Evolutionary conservation across 2,888 invertebrate genomes (phyloP), one percentile per base, ranked within the genome.

Genomic region (Beris chalybata): DNA sequence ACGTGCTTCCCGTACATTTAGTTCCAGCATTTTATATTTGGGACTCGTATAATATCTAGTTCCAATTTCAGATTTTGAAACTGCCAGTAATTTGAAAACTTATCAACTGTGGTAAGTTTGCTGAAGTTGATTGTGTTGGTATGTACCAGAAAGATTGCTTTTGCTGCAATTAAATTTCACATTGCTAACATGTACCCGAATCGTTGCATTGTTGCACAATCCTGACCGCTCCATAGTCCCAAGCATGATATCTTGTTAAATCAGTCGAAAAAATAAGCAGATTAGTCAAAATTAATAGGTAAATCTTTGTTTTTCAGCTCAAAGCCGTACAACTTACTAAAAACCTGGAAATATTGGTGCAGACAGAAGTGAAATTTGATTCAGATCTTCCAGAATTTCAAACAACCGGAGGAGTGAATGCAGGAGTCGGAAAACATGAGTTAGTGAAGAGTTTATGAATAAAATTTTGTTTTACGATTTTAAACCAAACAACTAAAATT

Each of bases 341-440:
- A 70, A 82, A 87, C 53, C 85, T 93, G 74, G 82, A 87, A 73
- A 85, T 93, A 13, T 81, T 92, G 9, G 87, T 91, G 74, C 89
- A 93, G 75, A 90, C 90, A 12, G 86, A 87, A 70, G 94, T 97
- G 0, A 90, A 92, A 72, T 97, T 95, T 82, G 96, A 97, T 81
- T 87, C 86, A 70, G 95, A 96, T 77, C 83, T 97, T 29, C 95
- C 96, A n/a, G 95, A 97, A 81, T 97, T 92, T 80, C 84, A 85
- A 68, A 86, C 86, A 0, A 80, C 81, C 1, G 86, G 86, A 0
- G 87, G 87, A 0, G 85, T 83, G 69, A 81, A 85, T 70, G 77
- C 82, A 0, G 84, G 84, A 1, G 75, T 78, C 22, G 81, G 81
- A 56, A 76, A 74, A 67, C 73, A 78, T 72, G 81, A 81, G 80